A percentile compares a stretch with the other conserved stretches of the same genome.
Conservation (phyloP, 2,113 vertebrate genomes). For the Perognathus longimembris region DNA sequence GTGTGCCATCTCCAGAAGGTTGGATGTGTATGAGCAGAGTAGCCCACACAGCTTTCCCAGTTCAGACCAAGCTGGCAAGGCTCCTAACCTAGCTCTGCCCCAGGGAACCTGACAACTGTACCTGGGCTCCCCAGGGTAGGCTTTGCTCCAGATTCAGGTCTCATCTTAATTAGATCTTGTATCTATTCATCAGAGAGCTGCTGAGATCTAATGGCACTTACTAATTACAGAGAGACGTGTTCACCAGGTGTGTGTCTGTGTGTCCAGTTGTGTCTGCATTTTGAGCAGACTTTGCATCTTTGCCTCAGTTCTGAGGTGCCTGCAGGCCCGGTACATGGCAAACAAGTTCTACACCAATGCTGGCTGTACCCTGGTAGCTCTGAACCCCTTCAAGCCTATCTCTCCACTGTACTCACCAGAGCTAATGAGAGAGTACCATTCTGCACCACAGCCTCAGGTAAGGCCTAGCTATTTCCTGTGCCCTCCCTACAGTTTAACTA, state of each 20-base stretch:
- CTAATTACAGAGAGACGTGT: conserved; percentile 64
- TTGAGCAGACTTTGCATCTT: conserved; percentile 71
- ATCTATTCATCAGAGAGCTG: conserved; percentile 61
- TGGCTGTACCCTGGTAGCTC: conserved; percentile 96
- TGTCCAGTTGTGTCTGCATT: not conserved
- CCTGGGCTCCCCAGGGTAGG: not conserved
- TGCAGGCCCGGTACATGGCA: conserved; percentile 93
- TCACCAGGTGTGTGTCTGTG: not conserved
- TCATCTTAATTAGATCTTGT: conserved; percentile 77
- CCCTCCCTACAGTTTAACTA: not conserved
- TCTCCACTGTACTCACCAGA: conserved; percentile 92
- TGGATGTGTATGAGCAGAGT: not conserved
- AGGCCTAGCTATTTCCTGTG: not conserved
- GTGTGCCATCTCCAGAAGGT: not conserved
- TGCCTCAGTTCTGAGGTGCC: conserved; percentile 94
- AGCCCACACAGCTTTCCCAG: not conserved
- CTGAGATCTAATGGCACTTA: conserved; percentile 56
- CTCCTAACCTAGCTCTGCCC: not conserved
- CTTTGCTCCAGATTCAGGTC: conserved; percentile 59
- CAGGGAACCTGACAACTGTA: not conserved
- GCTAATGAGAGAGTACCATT: conserved; percentile 95
- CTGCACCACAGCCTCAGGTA: conserved; percentile 93
- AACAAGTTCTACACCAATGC: conserved; percentile 96
- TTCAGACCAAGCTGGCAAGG: not conserved
- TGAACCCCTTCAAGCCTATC: conserved; percentile 95